phyloP scores from a whole-genome alignment of 2,113 vertebrate species.

The Anguilla rostrata region DNA sequence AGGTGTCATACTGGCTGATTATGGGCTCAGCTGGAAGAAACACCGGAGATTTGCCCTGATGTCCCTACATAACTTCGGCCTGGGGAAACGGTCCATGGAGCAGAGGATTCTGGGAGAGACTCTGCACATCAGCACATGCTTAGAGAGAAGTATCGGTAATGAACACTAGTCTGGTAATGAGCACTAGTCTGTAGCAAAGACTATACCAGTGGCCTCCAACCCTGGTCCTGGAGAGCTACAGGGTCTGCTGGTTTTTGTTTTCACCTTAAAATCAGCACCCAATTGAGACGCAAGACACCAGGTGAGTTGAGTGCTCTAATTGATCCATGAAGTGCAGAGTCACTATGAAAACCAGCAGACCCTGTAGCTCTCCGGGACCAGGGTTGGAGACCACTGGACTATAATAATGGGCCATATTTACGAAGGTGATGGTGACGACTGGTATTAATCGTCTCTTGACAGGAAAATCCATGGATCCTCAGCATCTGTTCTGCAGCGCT shows the following conservation, averaged over 20 bases:
- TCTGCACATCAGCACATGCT: constrained; percentile 23
- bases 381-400: too few species aligned
- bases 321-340: too few species aligned
- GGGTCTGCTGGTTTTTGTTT: too few species aligned
- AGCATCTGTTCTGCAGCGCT: constrained; percentile 57
- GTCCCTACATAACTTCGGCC: constrained; percentile 72
- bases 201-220: too few species aligned
- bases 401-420: too few species aligned
- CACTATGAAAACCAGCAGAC: too few species aligned
- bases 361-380: too few species aligned
- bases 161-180: background rate
- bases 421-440: background rate
- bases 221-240: too few species aligned
- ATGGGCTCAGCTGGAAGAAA: background rate
- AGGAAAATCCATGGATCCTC: constrained; percentile 53
- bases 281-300: too few species aligned
- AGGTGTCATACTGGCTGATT: background rate
- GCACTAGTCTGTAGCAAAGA: background rate
- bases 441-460: background rate
- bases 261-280: too few species aligned
- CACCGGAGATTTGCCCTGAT: constrained; percentile 61
- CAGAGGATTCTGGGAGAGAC: constrained; percentile 66
- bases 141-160: constrained; percentile 50
- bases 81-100: constrained; percentile 79
- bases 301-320: too few species aligned